Evolutionary conservation across 2,113 vertebrate species (phyloP).

Genomic region (Sphyrna mokarran): DNA sequence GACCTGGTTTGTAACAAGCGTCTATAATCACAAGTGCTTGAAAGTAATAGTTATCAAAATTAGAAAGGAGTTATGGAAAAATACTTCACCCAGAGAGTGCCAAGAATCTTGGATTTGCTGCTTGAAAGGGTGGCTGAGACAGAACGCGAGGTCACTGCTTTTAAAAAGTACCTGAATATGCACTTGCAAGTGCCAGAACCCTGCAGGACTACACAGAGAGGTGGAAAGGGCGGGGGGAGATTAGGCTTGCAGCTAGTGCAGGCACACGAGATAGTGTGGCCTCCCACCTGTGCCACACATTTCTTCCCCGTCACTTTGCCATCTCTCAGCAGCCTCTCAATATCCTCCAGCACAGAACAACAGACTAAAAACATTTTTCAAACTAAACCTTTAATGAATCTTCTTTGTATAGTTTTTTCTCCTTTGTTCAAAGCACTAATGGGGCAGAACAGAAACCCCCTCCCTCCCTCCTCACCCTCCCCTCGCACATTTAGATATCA

Average conservation of each 20-base stretch:
- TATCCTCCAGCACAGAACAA: neutral
- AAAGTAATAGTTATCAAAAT: too few species aligned
- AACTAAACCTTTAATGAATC: conserved; percentile 35
- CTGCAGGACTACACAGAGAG: too few species aligned
- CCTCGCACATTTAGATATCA: neutral
- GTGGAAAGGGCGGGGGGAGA: neutral
- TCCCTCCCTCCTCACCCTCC: neutral
- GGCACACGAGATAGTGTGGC: neutral
- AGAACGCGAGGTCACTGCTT: too few species aligned
- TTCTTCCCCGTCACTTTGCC: neutral
- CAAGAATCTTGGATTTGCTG: too few species aligned
- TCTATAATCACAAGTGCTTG: neutral
- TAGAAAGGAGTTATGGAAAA: neutral
- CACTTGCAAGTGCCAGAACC: too few species aligned
- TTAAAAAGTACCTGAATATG: too few species aligned
- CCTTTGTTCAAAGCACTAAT: conserved; percentile 23
- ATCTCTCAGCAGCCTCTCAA: neutral
- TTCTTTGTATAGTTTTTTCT: conserved; percentile 30
- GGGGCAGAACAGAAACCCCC: conserved; percentile 8
- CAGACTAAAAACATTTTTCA: conserved; percentile 29
- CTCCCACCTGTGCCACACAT: neutral
- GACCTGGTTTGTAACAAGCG: too few species aligned
- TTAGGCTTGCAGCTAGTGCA: neutral
- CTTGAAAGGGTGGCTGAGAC: too few species aligned
- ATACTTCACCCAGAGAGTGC: neutral